Base-by-base conservation (phyloP, 2,888 invertebrate genomes). In the Hydrotaea diabolus region DNA sequence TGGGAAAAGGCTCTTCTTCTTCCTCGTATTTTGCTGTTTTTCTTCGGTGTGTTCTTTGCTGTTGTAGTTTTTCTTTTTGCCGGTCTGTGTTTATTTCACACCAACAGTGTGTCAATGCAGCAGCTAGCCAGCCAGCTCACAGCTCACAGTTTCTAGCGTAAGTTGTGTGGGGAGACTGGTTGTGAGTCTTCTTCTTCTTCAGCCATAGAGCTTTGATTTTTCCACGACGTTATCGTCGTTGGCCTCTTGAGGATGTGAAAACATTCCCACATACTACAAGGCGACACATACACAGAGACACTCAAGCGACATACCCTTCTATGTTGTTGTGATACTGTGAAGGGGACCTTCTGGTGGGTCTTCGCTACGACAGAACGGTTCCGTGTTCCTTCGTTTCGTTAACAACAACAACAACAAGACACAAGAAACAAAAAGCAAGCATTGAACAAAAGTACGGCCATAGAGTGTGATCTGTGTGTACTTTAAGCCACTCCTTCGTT, bases 391-490 rank as follows among this genome's bases (percentile, higher is more conserved):
- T 39, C n/a, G n/a, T 39, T 11, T 39, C 11, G 2, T 3, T 13
- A 9, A 80, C 79, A 79, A 75, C 71, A 79, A 57, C 15, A 73
- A 55, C 66, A 69, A 64, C 72, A 76, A 57, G 62, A 19, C 49
- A 75, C 49, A n/a, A n/a, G n/a, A n/a, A n/a, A n/a, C n/a, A n/a
- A n/a, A n/a, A n/a, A n/a, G n/a, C n/a, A n/a, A n/a, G n/a, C n/a
- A n/a, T n/a, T n/a, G n/a, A n/a, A n/a, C n/a, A 66, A 36, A 78
- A 80, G 80, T 83, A 75, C 77, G 83, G 83, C 78, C 82, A 87
- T 90, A 89, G 31, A 31, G 91, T 91, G 92, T 91, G 92, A 92
- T 91, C 90, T 91, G 91, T 91, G 92, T 91, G 91, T 91, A 91
- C 91, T 90, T 89, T 91, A 91, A 91, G 91, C 91, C 91, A 91